Percentiles rank a stretch among this genome's conserved stretches.
phyloP scores from a whole-genome alignment of 2,888 invertebrate genomes.

The Eupelmus urozonus region DNA sequence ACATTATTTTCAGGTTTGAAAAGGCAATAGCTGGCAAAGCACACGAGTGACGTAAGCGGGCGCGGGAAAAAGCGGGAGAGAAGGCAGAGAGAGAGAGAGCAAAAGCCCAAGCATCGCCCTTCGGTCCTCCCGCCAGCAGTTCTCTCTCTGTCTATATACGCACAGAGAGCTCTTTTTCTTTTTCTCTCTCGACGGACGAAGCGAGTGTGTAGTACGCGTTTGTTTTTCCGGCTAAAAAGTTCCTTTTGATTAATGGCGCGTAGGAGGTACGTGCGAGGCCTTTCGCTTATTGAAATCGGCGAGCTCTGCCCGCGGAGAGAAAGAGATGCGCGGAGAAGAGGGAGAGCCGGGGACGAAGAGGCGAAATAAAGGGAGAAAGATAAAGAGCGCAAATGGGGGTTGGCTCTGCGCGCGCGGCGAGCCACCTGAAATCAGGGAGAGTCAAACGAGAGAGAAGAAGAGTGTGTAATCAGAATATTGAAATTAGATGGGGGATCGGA shows the following conservation, averaged over 20 bases:
- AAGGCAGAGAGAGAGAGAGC: constrained; percentile 21
- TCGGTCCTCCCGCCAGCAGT: constrained; percentile 46
- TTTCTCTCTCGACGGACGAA: not conserved
- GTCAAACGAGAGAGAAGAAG: too few relatives aligned
- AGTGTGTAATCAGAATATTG: constrained; percentile 12
- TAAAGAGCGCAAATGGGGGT: constrained; percentile 11
- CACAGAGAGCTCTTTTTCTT: constrained; percentile 36
- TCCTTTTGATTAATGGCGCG: constrained; percentile 74
- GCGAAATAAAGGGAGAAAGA: not conserved
- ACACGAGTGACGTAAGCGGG: constrained; percentile 61
- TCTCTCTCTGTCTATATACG: constrained; percentile 10
- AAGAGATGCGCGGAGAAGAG: constrained; percentile 16
- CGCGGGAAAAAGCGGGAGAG: constrained; percentile 46
- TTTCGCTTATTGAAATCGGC: constrained; percentile 73
- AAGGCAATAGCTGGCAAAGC: constrained; percentile 53
- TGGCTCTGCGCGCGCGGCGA: not conserved
- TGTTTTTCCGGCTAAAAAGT: constrained; percentile 65
- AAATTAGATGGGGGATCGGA: constrained; percentile 20
- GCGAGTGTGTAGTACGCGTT: constrained; percentile 49
- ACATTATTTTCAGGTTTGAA: constrained; percentile 57
- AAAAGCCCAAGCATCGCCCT: constrained; percentile 47
- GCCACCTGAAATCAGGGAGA: constrained; percentile 26
- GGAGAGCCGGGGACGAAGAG: constrained; percentile 1
- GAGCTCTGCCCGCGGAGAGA: constrained; percentile 8
- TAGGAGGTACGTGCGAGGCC: constrained; percentile 60